These are phyloP conservation scores for Emydura subglobosa DNA, from an alignment of 2,113 vertebrate species.

Conservation along the genomic window DNA sequence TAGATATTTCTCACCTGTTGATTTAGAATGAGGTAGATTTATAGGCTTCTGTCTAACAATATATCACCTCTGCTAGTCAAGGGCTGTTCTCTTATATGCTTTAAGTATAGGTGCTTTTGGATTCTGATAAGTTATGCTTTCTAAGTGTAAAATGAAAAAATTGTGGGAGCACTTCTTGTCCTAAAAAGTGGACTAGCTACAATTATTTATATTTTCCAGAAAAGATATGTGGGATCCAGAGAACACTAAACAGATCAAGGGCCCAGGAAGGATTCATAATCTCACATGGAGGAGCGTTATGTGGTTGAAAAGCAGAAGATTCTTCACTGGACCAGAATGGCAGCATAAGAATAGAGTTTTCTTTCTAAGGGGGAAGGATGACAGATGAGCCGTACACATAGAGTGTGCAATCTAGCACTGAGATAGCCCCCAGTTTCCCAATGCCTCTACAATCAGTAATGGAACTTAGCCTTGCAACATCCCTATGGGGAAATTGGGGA, in stretches of 20 bases:
- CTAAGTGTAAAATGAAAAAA: background rate
- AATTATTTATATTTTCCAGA: background rate
- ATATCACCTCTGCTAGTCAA: background rate
- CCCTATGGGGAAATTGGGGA: background rate
- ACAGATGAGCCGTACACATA: background rate
- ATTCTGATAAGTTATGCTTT: background rate
- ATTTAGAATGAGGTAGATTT: background rate
- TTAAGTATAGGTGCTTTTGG: background rate
- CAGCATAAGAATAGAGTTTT: accelerated
- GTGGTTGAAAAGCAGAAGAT: background rate
- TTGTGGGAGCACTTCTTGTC: background rate
- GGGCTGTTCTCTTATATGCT: background rate
- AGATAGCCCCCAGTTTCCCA: background rate
- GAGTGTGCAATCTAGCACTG: background rate
- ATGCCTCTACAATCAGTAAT: background rate
- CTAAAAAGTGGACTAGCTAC: background rate
- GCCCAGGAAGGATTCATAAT: background rate
- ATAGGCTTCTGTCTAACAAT: background rate
- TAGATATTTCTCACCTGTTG: background rate
- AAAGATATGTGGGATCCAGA: background rate
- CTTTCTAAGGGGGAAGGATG: background rate
- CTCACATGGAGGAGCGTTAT: background rate
- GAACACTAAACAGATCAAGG: background rate
- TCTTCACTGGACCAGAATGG: background rate
- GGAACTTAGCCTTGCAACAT: background rate